Evolutionary conservation across 2,797 vertebrate genomes (phyloP).

Genomic region (Pangasius krempfi): DNA sequence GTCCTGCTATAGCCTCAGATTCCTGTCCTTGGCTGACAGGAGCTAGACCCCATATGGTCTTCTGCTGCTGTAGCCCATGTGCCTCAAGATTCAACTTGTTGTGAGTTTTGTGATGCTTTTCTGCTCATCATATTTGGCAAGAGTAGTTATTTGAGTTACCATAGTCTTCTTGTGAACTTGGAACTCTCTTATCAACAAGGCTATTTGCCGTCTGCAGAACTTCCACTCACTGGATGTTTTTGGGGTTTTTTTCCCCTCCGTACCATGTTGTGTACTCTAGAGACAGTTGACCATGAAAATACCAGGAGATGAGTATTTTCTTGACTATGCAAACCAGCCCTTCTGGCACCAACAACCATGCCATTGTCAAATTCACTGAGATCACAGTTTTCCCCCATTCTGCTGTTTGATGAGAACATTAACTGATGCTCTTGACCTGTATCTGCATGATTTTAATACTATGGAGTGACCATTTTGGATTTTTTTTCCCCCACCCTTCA

Average conservation of each 20-base stretch:
- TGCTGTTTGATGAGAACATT: not conserved
- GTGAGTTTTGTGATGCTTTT: too few relatives aligned
- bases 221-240: not conserved
- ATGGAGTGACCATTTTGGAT: too few relatives aligned
- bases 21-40: not conserved
- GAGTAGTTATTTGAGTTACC: not conserved
- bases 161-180: not conserved
- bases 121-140: not conserved
- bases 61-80: not conserved
- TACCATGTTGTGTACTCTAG: not conserved
- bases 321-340: not conserved
- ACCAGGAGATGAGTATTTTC: not conserved
- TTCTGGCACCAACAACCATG: not conserved
- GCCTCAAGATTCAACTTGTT: not conserved
- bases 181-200: not conserved
- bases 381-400: not conserved
- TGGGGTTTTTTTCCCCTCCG: accelerated
- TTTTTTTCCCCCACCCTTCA: too few relatives aligned
- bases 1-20: not conserved
- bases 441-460: not conserved
- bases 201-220: not conserved
- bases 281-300: not conserved
- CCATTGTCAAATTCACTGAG: not conserved
- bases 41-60: not conserved
- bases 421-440: not conserved